phyloP scores from a whole-genome alignment of 2,888 invertebrate species.

The Meteorus colon region DNA sequence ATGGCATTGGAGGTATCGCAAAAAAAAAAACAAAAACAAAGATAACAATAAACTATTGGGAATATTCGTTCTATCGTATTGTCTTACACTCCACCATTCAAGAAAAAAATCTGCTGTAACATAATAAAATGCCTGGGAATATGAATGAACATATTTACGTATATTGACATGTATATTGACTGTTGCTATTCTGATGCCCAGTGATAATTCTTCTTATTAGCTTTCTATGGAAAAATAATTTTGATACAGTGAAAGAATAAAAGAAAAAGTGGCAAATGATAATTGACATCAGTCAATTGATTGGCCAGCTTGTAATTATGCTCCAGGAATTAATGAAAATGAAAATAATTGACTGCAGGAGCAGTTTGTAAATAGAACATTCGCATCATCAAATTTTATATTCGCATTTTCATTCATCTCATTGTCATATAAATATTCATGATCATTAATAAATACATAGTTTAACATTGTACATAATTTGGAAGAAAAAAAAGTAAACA shows the following conservation, averaged over 20 bases:
- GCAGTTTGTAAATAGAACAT: slow-evolving; percentile 4
- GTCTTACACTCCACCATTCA: slow-evolving; percentile 13
- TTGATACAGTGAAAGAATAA: not conserved
- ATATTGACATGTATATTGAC: not conserved
- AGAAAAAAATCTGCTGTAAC: slow-evolving; percentile 43
- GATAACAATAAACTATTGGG: slow-evolving; percentile 27
- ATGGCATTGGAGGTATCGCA: slow-evolving; percentile 49
- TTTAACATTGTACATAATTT: slow-evolving; percentile 50
- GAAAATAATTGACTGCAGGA: slow-evolving; percentile 4
- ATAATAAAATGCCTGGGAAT: slow-evolving; percentile 45
- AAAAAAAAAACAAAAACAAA: slow-evolving; percentile 10
- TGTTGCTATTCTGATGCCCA: not conserved
- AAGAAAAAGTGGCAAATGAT: not conserved
- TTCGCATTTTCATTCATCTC: slow-evolving; percentile 25
- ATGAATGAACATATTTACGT: slow-evolving; percentile 7
- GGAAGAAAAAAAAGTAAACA: slow-evolving; percentile 50
- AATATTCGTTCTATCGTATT: slow-evolving; percentile 27
- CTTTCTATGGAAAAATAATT: not conserved
- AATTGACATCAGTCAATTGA: not conserved
- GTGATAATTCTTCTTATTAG: not conserved
- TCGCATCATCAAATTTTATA: slow-evolving; percentile 1
- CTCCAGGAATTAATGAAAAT: not conserved
- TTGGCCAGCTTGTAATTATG: slow-evolving; percentile 14
- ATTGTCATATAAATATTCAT: slow-evolving; percentile 12
- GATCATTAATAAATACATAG: slow-evolving; percentile 14